A percentile compares a stretch with the other conserved stretches of the same genome.
These are phyloP conservation scores for Caenorhabditis auriculariae DNA, from an alignment of 2,888 invertebrate species.

Conservation along the genomic window DNA sequence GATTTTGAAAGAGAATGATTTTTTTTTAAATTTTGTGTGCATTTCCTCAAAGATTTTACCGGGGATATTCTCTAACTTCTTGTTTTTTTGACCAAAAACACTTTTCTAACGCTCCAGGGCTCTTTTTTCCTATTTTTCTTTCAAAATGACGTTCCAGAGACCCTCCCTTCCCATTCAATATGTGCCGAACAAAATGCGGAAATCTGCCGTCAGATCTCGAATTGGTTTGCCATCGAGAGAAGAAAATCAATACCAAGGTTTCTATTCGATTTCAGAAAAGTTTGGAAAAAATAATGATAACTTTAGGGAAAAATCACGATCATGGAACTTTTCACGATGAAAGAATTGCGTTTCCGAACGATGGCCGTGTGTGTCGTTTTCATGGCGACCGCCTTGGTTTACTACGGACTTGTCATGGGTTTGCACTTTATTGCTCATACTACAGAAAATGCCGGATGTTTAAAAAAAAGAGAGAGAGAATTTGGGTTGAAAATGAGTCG, in stretches of 20 bases:
- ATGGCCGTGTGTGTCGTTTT: constrained; percentile 60
- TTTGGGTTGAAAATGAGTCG: neutral
- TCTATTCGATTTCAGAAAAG: too few relatives aligned
- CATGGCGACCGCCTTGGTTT: constrained; percentile 63
- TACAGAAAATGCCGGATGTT: neutral
- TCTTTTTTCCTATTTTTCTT: too few relatives aligned
- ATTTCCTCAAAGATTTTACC: neutral
- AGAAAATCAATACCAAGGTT: constrained; percentile 41
- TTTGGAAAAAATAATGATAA: neutral
- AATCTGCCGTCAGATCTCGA: constrained; percentile 61
- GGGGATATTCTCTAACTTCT: too few relatives aligned
- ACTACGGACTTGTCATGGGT: constrained; percentile 63
- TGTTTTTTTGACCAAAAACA: too few relatives aligned
- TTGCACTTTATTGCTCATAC: constrained; percentile 1
- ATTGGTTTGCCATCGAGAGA: constrained; percentile 58
- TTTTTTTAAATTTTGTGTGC: neutral
- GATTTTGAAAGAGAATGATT: constrained; percentile 3
- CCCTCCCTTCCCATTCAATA: constrained; percentile 60
- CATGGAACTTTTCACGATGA: constrained; percentile 32
- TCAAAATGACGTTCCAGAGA: too few relatives aligned
- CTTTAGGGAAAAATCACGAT: constrained; percentile 32
- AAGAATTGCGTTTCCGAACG: constrained; percentile 50
- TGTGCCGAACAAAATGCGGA: constrained; percentile 54
- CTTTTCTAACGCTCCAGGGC: too few relatives aligned
- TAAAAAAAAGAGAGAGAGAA: neutral